Conservation (phyloP, 2,797 vertebrate species). For the Craterocephalus amniculus region DNA sequence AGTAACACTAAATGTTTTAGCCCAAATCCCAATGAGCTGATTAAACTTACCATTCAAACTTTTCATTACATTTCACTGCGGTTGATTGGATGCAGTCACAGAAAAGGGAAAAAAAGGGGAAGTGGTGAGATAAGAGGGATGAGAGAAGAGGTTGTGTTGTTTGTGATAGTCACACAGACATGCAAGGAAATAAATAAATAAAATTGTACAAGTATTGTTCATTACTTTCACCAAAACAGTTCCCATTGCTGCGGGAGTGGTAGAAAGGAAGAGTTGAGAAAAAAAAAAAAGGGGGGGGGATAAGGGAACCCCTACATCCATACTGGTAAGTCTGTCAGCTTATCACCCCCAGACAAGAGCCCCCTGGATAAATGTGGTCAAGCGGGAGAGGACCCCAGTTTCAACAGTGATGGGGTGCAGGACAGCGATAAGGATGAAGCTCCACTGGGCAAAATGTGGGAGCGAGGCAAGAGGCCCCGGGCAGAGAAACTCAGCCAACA, state of each 20-base stretch:
- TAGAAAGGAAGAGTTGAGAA: constrained; percentile 52
- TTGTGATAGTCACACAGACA: constrained; percentile 36
- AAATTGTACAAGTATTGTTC: constrained; percentile 16
- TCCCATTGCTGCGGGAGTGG: constrained; percentile 25
- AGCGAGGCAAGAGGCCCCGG: constrained; percentile 66
- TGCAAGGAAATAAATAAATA: constrained; percentile 8
- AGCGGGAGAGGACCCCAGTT: constrained; percentile 77
- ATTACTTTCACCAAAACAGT: constrained; percentile 28
- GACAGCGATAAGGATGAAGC: constrained; percentile 83
- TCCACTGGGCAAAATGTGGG: constrained; percentile 73
- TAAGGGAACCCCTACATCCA: constrained; percentile 70
- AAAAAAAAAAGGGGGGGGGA: constrained; percentile 49
- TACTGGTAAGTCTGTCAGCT: constrained; percentile 81
- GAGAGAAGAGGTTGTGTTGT: constrained; percentile 38
- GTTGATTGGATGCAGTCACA: constrained; percentile 56
- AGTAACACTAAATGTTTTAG: constrained; percentile 71
- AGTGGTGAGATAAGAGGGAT: background rate
- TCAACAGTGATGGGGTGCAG: constrained; percentile 80
- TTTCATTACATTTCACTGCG: constrained; percentile 62
- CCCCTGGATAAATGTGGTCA: constrained; percentile 82
- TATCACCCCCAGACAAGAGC: constrained; percentile 86
- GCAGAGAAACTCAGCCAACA: constrained; percentile 79
- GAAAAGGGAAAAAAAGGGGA: constrained; percentile 21
- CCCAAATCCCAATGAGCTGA: constrained; percentile 66
- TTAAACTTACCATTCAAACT: constrained; percentile 67